Evolutionary conservation across 2,113 vertebrate species (phyloP), one percentile per base, ranked within the genome.

Genomic region (Chelonoidis abingdonii): DNA sequence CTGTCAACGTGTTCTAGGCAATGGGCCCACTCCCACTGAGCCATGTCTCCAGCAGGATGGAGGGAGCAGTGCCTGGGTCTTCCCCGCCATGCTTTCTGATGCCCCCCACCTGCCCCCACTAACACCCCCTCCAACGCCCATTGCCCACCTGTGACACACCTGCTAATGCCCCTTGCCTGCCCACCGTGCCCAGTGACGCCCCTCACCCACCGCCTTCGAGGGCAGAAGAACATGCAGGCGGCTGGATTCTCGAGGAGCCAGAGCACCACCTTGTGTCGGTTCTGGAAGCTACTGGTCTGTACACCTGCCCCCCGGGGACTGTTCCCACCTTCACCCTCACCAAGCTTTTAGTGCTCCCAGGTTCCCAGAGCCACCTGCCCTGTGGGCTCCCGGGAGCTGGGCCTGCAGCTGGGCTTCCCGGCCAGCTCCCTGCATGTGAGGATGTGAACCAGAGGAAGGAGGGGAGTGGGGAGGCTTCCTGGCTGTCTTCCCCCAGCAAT

Each of bases 171-270:
- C 25, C 25, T 25, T 3, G 3, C 62, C 14, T 13, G 29, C 62
- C 62, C 62, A 65, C 59, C 5, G 12, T 17, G 62, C 62, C 62
- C 13, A 5, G 62, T 1, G 14, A 3, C 17, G 31, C 62, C 62
- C 62, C 16, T 69, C 16, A 3, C 31, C 16, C 62, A 6, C 29
- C 59, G 6, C 31, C 31, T 17, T 13, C 2, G 31, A 8, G 3
- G 14, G 13, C 62, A n/a, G 31, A 19, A 8, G 1, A 13, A 16
- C 6, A 8, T 0, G 17, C 16, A 3, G 62, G 35, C 4, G 62
- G 35, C 35, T 69, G 62, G 62, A n/a, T 19, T n/a, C 62, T 17
- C 17, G 16, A 65, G 62, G 62, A 65, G 31, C 31, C 62, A 8
- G 12, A 16, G 62, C 62, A 17, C 31, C 31, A 35, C 62, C 62